Percentiles rank a stretch among this genome's conserved stretches.
Conservation (phyloP, 2,888 invertebrate genomes). For the Aleiodes testaceus region DNA sequence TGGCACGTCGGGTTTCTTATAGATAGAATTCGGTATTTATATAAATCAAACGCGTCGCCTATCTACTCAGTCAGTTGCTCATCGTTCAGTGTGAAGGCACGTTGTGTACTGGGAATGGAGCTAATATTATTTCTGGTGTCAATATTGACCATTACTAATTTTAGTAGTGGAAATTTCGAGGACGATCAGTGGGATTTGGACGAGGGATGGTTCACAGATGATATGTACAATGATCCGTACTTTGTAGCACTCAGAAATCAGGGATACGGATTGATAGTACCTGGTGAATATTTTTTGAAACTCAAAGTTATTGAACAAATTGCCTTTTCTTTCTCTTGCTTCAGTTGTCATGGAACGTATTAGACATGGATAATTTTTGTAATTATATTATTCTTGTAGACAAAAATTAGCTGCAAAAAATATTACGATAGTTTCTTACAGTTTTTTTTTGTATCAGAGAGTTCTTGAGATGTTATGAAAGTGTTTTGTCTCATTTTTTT, state of each 20-base stretch:
- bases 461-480: too few relatives aligned
- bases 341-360: too few relatives aligned
- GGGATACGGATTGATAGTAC: constrained; percentile 33
- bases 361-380: too few relatives aligned
- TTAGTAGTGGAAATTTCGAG: constrained; percentile 28
- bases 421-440: too few relatives aligned
- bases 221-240: constrained; percentile 37
- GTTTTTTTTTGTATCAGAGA: too few relatives aligned
- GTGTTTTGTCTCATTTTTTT: too few relatives aligned
- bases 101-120: not conserved
- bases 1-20: too few relatives aligned
- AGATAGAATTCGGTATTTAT: too few relatives aligned
- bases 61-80: not conserved
- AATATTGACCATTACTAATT: not conserved
- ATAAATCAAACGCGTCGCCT: constrained; percentile 4
- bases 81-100: not conserved
- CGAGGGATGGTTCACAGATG: constrained; percentile 39
- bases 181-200: constrained; percentile 38
- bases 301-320: not conserved
- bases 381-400: too few relatives aligned
- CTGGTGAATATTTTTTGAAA: constrained; percentile 22
- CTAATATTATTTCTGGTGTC: not conserved
- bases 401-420: too few relatives aligned
- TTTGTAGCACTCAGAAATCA: constrained; percentile 22
- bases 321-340: too few relatives aligned